Base-by-base conservation (phyloP, 2,888 invertebrate species). In the Leptogaster cylindrica region DNA sequence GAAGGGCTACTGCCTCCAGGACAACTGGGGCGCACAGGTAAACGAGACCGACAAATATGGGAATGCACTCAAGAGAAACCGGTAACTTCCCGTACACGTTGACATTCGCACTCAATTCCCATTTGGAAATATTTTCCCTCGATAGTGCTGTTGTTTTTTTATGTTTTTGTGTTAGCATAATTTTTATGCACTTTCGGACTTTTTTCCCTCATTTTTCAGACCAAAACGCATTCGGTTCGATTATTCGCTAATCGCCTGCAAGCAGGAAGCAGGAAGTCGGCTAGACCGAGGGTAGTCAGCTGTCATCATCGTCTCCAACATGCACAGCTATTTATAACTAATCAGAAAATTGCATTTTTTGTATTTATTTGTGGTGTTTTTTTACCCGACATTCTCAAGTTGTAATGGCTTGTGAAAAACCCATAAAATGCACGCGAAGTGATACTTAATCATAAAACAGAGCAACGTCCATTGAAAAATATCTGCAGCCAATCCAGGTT, bases 211-310 rank as follows among this genome's bases (percentile, higher is more conserved):
- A 10, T 55, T 36, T 36, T 12, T 7, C 25, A 25, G 25, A 12
- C 25, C 20, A 39, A 39, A 58, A 58, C n/a, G 23, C 41, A 14
- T 31, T 48, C 48, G 23, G 64, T 64, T 64, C 64, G 48, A 48
- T 64, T 44, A 64, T 46, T 64, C 33, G 33, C 64, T 64, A 64
- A 48, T 48, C 64, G 52, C 63, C 58, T 33, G 63, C 65, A 55
- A 67, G 58, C 67, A 70, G 70, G 70, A 70, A 70, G 67, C 67
- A 67, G 69, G 69, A 69, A 69, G 66, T 67, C 55, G 67, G 63
- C 70, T 70, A 70, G 70, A 70, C 70, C 50, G 69, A 65, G 65
- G 70, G 67, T 70, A 65, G 67, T 51, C 66, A 64, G 63, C 51
- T 55, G 64, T 64, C 68, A 66, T 48, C 33, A 36, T 36, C 23